A percentile compares a stretch with the other conserved stretches of the same genome.
These are phyloP conservation scores for Sylvicapra grimmia DNA, from an alignment of 2,113 vertebrate species.

Conservation along the genomic window DNA sequence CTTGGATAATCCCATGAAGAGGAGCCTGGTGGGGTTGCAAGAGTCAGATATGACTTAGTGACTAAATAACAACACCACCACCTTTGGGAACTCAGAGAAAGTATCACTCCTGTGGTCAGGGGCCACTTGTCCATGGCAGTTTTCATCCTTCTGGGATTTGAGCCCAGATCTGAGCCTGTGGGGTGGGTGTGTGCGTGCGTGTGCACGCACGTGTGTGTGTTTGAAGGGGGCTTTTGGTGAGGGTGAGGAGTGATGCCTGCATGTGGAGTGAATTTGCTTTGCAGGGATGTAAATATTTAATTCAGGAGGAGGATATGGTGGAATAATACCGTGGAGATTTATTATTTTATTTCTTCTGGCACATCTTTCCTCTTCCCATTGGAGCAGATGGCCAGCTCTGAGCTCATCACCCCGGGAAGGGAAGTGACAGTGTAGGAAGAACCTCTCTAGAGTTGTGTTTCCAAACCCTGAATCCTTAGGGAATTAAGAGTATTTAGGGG, in stretches of 20 bases:
- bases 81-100: neutral
- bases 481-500: neutral
- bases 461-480: conserved; percentile 26
- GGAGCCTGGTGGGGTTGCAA: neutral
- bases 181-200: neutral
- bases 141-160: neutral
- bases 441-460: neutral
- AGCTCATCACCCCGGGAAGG: conserved; percentile 51
- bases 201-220: fast-evolving
- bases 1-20: neutral
- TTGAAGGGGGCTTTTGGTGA: neutral
- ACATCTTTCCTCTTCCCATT: neutral
- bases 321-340: neutral
- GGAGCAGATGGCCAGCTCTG: conserved; percentile 59
- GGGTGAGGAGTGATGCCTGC: neutral
- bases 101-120: neutral
- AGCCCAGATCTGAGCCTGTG: neutral
- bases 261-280: neutral
- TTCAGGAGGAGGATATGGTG: neutral
- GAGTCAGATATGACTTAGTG: neutral
- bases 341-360: conserved; percentile 43
- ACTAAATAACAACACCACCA: neutral
- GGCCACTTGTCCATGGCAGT: neutral
- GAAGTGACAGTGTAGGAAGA: conserved; percentile 18
- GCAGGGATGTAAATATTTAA: neutral